phyloP scores from a whole-genome alignment of 2,797 vertebrate species.

The Adelosebastes latens region DNA sequence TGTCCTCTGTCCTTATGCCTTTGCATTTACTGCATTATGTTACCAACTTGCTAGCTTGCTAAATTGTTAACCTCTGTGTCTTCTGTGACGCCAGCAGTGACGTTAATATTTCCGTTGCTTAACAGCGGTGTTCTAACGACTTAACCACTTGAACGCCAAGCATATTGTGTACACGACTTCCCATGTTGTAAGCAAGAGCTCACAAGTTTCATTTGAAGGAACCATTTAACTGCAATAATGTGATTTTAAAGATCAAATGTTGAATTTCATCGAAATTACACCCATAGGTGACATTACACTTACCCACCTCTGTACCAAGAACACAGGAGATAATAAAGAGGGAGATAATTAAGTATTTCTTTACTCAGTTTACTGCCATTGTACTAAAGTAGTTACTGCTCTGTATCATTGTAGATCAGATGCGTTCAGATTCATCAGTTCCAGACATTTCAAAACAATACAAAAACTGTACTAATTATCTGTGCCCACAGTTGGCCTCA shows the following conservation, averaged over 20 bases:
- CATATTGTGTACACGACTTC: too few species aligned
- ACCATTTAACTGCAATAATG: neutral
- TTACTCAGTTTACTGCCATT: neutral
- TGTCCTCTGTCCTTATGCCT: too few species aligned
- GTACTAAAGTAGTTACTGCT: neutral
- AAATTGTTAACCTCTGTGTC: too few species aligned
- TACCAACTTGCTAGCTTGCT: too few species aligned
- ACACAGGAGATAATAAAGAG: neutral
- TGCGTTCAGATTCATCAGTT: neutral
- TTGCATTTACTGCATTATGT: too few species aligned
- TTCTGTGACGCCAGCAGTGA: too few species aligned
- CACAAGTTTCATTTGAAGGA: neutral
- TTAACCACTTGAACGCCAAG: too few species aligned
- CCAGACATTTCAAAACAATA: too few species aligned
- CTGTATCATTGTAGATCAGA: neutral
- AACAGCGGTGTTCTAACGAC: too few species aligned
- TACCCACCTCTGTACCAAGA: neutral
- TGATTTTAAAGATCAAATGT: neutral
- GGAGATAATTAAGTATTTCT: neutral
- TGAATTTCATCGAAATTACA: neutral
- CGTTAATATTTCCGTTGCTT: too few species aligned
- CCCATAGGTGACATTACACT: too few species aligned
- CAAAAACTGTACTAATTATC: neutral
- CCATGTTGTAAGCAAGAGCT: too few species aligned
- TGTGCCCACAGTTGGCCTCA: neutral